These are phyloP conservation scores for Ophiodon elongatus DNA, from an alignment of 2,113 vertebrate genomes.

Conservation along the genomic window DNA sequence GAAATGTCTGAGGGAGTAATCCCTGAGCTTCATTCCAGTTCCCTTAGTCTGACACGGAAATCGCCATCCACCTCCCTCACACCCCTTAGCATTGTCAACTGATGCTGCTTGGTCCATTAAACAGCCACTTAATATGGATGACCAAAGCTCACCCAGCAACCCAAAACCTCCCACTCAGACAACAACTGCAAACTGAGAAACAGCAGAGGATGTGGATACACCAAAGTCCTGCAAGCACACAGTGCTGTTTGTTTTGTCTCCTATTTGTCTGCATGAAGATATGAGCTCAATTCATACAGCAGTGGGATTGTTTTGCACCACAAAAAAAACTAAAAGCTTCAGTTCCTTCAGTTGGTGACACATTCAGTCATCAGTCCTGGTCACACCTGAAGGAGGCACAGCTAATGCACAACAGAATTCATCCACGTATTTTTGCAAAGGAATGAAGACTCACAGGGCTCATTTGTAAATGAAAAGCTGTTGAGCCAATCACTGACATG, in stretches of 20 bases:
- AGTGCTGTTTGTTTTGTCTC: slow-evolving; percentile 27
- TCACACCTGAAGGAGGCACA: slow-evolving; percentile 1
- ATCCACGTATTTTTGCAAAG: not conserved
- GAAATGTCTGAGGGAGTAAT: slow-evolving; percentile 80
- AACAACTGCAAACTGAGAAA: slow-evolving; percentile 62
- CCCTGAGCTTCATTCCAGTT: slow-evolving; percentile 75
- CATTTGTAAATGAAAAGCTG: not conserved
- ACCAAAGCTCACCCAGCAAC: slow-evolving; percentile 68
- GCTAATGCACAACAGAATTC: not conserved
- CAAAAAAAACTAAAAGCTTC: slow-evolving; percentile 11
- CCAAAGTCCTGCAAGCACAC: slow-evolving; percentile 42
- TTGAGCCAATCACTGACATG: not conserved
- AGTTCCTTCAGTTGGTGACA: not conserved
- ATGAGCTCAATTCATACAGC: slow-evolving; percentile 31
- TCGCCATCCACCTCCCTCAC: slow-evolving; percentile 67
- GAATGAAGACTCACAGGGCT: not conserved
- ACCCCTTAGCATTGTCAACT: slow-evolving; percentile 66
- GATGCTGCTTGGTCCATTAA: slow-evolving; percentile 75
- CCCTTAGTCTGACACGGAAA: slow-evolving; percentile 75
- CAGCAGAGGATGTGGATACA: slow-evolving; percentile 37
- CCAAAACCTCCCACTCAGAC: slow-evolving; percentile 77
- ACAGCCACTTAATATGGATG: slow-evolving; percentile 81
- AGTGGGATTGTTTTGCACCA: slow-evolving; percentile 7
- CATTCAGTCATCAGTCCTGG: not conserved
- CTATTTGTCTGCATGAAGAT: slow-evolving; percentile 25